Evolutionary conservation across 2,797 vertebrate genomes (phyloP).

Genomic region (Serranus cabrilla): DNA sequence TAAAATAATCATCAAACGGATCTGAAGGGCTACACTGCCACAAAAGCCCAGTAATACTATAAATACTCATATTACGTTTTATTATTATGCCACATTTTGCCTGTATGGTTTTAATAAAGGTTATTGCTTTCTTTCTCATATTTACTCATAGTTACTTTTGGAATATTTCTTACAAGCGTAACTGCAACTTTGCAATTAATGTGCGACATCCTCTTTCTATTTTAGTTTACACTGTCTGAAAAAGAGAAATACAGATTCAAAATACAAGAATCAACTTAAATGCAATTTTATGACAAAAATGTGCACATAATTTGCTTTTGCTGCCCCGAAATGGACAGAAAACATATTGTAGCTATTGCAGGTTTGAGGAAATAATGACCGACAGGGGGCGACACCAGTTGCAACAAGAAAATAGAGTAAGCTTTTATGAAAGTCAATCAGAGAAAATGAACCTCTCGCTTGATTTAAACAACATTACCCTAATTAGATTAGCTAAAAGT

Average conservation of each 20-base stretch:
- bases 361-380: not conserved
- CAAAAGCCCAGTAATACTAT: not conserved
- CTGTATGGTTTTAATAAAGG: not conserved
- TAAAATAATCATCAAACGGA: conserved; percentile 11
- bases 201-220: not conserved
- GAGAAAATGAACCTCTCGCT: no score
- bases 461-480: no score
- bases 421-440: no score
- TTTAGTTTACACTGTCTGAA: not conserved
- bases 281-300: not conserved
- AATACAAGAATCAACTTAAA: not conserved
- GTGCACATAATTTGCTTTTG: not conserved
- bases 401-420: no score
- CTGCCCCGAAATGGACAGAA: not conserved
- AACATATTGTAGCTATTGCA: not conserved
- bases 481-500: no score
- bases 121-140: not conserved
- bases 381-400: no score
- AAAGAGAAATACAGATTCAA: not conserved
- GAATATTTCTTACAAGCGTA: not conserved
- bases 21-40: not conserved
- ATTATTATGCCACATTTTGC: not conserved
- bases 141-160: not conserved
- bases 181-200: not conserved
- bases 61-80: not conserved